These are phyloP conservation scores for Conchocele bisecta DNA, from an alignment of 2,888 invertebrate genomes.

Conservation along the genomic window DNA sequence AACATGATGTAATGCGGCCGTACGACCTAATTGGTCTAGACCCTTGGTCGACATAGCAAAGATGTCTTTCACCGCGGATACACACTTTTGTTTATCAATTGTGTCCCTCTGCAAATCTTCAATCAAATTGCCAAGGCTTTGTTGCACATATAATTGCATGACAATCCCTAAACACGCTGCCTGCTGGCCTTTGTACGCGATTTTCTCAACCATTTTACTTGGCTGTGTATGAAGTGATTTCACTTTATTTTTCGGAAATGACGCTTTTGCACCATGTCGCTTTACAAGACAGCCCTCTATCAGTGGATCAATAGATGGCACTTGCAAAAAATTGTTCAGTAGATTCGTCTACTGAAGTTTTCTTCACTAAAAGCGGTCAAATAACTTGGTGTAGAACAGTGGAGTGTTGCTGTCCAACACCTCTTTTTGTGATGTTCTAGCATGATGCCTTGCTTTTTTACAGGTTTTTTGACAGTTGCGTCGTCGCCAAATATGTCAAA, in stretches of 20 bases:
- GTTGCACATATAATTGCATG: slow-evolving; percentile 28
- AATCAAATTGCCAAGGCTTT: slow-evolving; percentile 30
- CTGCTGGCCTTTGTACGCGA: slow-evolving; percentile 40
- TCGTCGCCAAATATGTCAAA: too few species aligned
- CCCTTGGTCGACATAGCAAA: neutral
- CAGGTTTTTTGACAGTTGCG: too few species aligned
- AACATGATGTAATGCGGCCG: too few species aligned
- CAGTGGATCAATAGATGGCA: slow-evolving; percentile 32
- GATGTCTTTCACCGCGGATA: too few species aligned
- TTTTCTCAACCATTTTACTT: slow-evolving; percentile 36
- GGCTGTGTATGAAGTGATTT: slow-evolving; percentile 30
- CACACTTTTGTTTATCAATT: slow-evolving; percentile 25
- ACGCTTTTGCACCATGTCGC: slow-evolving; percentile 22
- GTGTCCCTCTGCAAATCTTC: slow-evolving; percentile 4
- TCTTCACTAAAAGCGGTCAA: too few species aligned
- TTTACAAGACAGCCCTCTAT: slow-evolving; percentile 24
- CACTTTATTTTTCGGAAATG: slow-evolving; percentile 28
- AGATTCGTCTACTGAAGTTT: slow-evolving; percentile 15
- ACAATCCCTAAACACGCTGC: slow-evolving; percentile 30
- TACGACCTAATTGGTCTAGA: too few species aligned
- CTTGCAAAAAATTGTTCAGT: slow-evolving; percentile 29
- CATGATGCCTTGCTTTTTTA: too few species aligned
- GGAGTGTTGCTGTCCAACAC: too few species aligned
- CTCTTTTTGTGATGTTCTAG: too few species aligned
- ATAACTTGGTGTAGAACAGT: too few species aligned